Evolutionary conservation across 2,888 invertebrate species (phyloP), one percentile per base, ranked within the genome.

Genomic region (Ophioninae sp.): DNA sequence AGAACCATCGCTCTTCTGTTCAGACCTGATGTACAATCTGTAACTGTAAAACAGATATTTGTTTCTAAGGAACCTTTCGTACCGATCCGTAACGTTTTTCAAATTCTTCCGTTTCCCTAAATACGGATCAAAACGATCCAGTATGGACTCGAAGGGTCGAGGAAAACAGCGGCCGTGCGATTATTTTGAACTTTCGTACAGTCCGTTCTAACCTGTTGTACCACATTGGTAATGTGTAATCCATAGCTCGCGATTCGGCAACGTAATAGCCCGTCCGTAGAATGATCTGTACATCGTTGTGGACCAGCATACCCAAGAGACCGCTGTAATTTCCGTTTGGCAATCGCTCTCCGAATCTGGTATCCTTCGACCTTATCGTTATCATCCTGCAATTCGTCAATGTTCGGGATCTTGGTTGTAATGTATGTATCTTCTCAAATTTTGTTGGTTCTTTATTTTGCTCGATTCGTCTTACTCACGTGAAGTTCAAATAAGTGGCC

Each of bases 181-280:
- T n/a, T n/a, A n/a, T n/a, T n/a, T n/a, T n/a, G n/a, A n/a, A n/a
- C n/a, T n/a, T n/a, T n/a, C n/a, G n/a, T n/a, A n/a, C n/a, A n/a
- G n/a, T n/a, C n/a, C n/a, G n/a, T n/a, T n/a, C n/a, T n/a, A n/a
- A n/a, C n/a, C 86, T 83, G 37, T 80, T 81, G 30, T 72, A 82
- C 87, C 87, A 88, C 7, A 87, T 39, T 6, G 88, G 86, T 5
- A 85, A 59, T 7, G 86, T 87, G 81, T 83, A 87, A 8, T 81
- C 85, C 10, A 88, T 65, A 1, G 82, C 23, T 7, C 62, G 64
- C 7, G 83, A 67, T 1, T 84, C 83, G 2, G 56, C 57, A 0
- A 44, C 8, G 61, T 84, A 85, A 41, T 82, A 74, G 17, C 79
- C 82, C 10, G 79, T 73, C 61, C 86, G 81, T 0, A 87, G 87